Evolutionary conservation across 2,113 vertebrate species (phyloP).

Genomic region (Cinclus mexicanus): DNA sequence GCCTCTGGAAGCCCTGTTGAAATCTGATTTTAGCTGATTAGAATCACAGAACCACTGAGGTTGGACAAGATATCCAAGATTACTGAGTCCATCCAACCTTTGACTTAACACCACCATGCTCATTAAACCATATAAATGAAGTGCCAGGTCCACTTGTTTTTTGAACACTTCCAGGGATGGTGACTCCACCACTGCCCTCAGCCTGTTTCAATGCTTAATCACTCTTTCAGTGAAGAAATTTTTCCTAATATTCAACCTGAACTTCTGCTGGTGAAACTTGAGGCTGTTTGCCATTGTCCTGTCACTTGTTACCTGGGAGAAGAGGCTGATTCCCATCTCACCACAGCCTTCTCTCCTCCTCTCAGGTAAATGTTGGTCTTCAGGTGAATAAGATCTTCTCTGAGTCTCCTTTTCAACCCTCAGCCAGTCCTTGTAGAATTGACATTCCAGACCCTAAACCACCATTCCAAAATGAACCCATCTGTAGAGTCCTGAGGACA

Average conservation of each 20-base stretch:
- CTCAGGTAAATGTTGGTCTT: not conserved
- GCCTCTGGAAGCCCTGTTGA: not conserved
- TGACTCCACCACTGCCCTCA: not conserved
- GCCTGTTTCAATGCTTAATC: not conserved
- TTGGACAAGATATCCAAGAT: not conserved
- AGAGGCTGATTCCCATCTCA: not conserved
- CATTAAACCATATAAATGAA: rapidly evolving
- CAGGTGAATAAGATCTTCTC: not conserved
- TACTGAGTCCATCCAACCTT: not conserved
- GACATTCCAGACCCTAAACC: not conserved
- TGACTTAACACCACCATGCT: not conserved
- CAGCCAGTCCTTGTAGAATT: not conserved
- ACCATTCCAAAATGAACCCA: not conserved
- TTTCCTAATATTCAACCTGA: not conserved
- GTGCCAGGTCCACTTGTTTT: not conserved
- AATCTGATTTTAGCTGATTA: not conserved
- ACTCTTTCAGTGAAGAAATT: not conserved
- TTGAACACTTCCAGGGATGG: not conserved
- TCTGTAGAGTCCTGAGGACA: not conserved
- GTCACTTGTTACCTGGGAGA: not conserved
- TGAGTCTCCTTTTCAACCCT: not conserved
- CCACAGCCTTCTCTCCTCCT: not conserved
- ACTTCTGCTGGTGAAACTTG: not conserved
- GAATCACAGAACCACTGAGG: not conserved
- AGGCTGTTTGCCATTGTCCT: not conserved